These are phyloP conservation scores for Scortum barcoo DNA, from an alignment of 2,113 vertebrate genomes.

Conservation along the genomic window DNA sequence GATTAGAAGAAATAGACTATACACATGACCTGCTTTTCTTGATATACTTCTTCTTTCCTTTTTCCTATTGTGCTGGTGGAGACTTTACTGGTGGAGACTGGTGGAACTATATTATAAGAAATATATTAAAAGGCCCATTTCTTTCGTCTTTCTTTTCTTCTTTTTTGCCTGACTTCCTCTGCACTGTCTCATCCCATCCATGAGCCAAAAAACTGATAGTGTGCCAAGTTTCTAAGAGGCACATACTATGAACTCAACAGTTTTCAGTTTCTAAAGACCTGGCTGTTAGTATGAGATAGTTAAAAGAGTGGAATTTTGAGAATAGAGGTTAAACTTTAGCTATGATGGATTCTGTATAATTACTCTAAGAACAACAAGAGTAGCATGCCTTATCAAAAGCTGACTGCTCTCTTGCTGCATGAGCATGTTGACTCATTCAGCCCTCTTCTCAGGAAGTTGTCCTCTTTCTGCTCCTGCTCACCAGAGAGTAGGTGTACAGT, in stretches of 20 bases:
- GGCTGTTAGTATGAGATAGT: not conserved
- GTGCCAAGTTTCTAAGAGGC: not conserved
- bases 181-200: not conserved
- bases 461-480: not conserved
- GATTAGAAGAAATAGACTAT: not conserved
- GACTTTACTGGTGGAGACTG: too few relatives aligned
- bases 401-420: not conserved
- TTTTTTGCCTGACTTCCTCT: constrained; percentile 43
- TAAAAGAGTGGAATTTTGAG: not conserved
- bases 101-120: too few relatives aligned
- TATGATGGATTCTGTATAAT: not conserved
- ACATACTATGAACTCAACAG: too few relatives aligned
- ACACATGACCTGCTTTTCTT: not conserved
- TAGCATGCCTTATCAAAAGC: not conserved
- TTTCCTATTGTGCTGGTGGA: not conserved
- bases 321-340: too few relatives aligned
- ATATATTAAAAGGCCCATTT: constrained; percentile 17
- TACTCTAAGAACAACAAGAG: not conserved
- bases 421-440: not conserved
- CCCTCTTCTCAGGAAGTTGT: constrained; percentile 27
- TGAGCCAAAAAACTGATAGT: not conserved
- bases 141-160: too few relatives aligned
- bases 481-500: not conserved
- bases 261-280: not conserved
- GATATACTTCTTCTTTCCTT: not conserved